phyloP scores from a whole-genome alignment of 2,888 invertebrate species.

The Hirtodrosophila alboralis region DNA sequence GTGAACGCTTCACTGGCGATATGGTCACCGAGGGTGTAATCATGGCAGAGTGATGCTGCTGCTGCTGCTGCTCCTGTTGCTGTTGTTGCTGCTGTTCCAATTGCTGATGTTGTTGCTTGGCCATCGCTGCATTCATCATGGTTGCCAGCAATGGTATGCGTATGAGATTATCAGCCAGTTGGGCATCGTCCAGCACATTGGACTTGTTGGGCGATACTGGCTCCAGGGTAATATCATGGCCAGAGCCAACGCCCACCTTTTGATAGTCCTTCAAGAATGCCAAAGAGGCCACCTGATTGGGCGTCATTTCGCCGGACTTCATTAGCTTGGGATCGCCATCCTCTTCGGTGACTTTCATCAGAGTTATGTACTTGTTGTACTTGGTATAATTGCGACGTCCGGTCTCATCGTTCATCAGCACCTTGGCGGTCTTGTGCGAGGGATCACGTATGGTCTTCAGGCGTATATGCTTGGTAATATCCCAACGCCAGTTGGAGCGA shows the following conservation, averaged over 20 bases:
- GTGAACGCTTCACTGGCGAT: conserved; percentile 80
- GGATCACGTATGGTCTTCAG: conserved; percentile 94
- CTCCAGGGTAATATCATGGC: conserved; percentile 81
- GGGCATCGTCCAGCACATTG: conserved; percentile 58
- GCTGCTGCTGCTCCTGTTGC: conserved; percentile 55
- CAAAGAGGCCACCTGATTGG: conserved; percentile 85
- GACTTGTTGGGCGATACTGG: conserved; percentile 63
- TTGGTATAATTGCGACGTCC: conserved; percentile 96
- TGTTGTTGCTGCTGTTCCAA: conserved; percentile 65
- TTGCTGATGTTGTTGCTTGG: conserved; percentile 80
- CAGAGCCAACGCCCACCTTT: conserved; percentile 68
- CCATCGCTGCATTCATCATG: conserved; percentile 81
- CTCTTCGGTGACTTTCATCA: conserved; percentile 87
- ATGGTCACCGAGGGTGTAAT: conserved; percentile 82
- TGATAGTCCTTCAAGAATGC: conserved; percentile 85
- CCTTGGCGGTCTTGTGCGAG: conserved; percentile 91
- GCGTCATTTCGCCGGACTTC: conserved; percentile 84
- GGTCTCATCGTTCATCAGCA: conserved; percentile 95
- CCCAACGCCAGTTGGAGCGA: conserved; percentile 98
- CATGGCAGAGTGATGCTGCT: conserved; percentile 71
- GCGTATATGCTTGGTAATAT: conserved; percentile 97
- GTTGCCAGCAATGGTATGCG: conserved; percentile 79
- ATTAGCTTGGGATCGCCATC: conserved; percentile 84
- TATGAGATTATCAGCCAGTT: conserved; percentile 75
- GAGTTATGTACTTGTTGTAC: conserved; percentile 94